Percentiles rank a stretch among this genome's conserved stretches.
These are phyloP conservation scores for Nansenia antarctica DNA, from an alignment of 2,113 vertebrate genomes.

Conservation along the genomic window DNA sequence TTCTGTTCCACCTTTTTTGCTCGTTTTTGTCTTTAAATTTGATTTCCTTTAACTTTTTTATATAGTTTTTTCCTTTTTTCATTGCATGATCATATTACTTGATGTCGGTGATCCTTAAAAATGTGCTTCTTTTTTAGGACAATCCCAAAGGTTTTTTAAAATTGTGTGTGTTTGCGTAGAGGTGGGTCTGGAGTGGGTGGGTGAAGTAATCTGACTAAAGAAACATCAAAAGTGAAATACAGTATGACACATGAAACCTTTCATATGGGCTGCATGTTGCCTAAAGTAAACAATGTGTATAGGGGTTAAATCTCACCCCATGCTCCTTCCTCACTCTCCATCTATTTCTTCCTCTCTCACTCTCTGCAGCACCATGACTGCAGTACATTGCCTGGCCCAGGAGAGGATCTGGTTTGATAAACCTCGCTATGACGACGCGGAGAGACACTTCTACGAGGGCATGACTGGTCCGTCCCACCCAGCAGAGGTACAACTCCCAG, in stretches of 20 bases:
- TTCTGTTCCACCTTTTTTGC: neutral
- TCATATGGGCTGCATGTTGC: too few species aligned
- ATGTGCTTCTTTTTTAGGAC: neutral
- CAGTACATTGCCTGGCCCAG: slow-evolving; percentile 75
- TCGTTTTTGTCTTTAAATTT: neutral
- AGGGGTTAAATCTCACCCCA: slow-evolving; percentile 19
- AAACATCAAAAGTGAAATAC: too few species aligned
- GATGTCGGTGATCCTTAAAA: neutral
- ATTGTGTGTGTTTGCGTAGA: too few species aligned
- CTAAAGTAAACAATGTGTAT: too few species aligned
- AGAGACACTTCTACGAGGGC: slow-evolving; percentile 84
- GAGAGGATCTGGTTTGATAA: slow-evolving; percentile 98
- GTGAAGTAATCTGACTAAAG: too few species aligned
- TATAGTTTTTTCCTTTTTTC: neutral
- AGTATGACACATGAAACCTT: too few species aligned
- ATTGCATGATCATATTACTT: neutral
- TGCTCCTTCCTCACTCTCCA: slow-evolving; percentile 19
- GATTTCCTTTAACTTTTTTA: neutral
- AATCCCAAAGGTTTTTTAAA: too few species aligned
- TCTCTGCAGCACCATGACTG: slow-evolving; percentile 82
- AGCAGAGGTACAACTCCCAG: slow-evolving; percentile 65
- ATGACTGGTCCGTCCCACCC: slow-evolving; percentile 68
- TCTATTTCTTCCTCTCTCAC: slow-evolving; percentile 6
- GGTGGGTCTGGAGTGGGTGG: neutral
- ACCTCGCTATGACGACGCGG: slow-evolving; percentile 89